These are phyloP conservation scores for Apotomis betuletana DNA, from an alignment of 2,888 invertebrate species.

Conservation along the genomic window DNA sequence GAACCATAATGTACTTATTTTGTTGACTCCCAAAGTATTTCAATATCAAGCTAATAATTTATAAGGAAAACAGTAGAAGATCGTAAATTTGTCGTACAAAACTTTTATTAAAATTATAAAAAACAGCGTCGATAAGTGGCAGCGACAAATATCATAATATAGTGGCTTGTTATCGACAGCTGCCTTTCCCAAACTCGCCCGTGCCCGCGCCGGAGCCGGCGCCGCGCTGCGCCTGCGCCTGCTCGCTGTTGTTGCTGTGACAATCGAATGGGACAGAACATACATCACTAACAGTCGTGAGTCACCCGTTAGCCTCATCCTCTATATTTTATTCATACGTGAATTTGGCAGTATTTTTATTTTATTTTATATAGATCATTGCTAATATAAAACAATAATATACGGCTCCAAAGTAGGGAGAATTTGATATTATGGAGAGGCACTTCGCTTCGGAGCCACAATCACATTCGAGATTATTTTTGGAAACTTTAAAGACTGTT, in stretches of 20 bases:
- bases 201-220: neutral
- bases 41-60: slow-evolving; percentile 13
- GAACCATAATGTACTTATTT: slow-evolving; percentile 2
- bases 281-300: too few species aligned
- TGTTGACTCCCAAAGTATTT: slow-evolving; percentile 4
- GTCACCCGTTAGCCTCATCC: too few species aligned
- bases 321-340: too few species aligned
- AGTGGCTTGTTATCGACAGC: slow-evolving; percentile 44
- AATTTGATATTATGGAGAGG: too few species aligned
- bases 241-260: neutral
- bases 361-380: too few species aligned
- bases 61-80: slow-evolving; percentile 19
- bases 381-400: too few species aligned
- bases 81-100: slow-evolving; percentile 23
- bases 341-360: too few species aligned
- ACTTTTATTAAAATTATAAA: slow-evolving; percentile 38
- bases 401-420: too few species aligned
- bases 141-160: slow-evolving; percentile 51
- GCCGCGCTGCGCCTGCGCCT: too few species aligned
- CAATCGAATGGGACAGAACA: neutral
- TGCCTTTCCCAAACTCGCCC: slow-evolving; percentile 7
- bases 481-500: too few species aligned
- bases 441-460: too few species aligned
- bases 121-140: slow-evolving; percentile 49
- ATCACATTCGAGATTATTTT: too few species aligned